These are phyloP conservation scores for Equus quagga DNA, from an alignment of 2,113 vertebrate genomes.

Conservation along the genomic window DNA sequence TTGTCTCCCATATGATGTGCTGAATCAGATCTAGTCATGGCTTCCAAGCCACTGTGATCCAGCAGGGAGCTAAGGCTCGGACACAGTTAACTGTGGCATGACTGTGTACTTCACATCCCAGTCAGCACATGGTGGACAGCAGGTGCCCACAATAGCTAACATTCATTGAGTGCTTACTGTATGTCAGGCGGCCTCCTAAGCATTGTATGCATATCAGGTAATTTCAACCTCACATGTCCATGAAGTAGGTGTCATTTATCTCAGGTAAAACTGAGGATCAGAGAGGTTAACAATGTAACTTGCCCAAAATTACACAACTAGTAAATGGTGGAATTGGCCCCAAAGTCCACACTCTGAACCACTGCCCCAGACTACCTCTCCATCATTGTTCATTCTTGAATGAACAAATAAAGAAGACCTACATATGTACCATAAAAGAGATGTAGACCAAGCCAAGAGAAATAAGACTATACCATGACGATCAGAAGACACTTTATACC, in stretches of 20 bases:
- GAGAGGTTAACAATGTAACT: not conserved
- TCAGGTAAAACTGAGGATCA: not conserved
- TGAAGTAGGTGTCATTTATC: not conserved
- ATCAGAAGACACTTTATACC: not conserved
- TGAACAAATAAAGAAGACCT: not conserved
- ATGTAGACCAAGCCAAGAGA: not conserved
- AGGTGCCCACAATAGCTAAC: fast-evolving
- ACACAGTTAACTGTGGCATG: not conserved
- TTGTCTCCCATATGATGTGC: not conserved
- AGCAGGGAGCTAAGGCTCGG: not conserved
- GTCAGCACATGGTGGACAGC: not conserved
- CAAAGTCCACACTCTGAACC: not conserved
- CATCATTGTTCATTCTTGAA: not conserved
- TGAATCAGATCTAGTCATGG: not conserved
- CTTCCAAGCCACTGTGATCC: not conserved
- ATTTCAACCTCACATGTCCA: not conserved
- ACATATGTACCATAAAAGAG: not conserved
- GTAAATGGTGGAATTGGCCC: not conserved
- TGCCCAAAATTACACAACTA: not conserved
- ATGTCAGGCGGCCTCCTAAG: not conserved
- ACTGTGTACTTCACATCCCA: not conserved
- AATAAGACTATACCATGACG: fast-evolving
- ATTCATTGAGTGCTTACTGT: not conserved
- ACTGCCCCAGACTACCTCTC: too few species aligned
- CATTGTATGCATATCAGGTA: not conserved